A percentile compares a stretch with the other conserved stretches of the same genome.
Conservation (phyloP, 2,797 vertebrate genomes). For the Paramormyrops hopkinsi region DNA sequence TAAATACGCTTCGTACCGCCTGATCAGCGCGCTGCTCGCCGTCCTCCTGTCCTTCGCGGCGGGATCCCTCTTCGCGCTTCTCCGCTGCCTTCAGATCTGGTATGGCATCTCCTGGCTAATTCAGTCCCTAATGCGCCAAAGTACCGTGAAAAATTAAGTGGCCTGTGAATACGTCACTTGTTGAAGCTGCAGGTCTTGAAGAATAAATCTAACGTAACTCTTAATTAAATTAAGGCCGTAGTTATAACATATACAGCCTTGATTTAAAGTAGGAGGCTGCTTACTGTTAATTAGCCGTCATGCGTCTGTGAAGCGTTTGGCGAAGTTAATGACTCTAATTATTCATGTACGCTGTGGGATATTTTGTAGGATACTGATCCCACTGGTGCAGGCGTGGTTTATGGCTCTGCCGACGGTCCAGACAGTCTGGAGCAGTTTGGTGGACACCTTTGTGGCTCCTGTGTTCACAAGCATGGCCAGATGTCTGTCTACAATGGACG, state of each 20-base stretch:
- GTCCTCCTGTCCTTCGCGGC: conserved; percentile 77
- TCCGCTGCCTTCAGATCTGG: conserved; percentile 93
- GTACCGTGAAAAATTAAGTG: not conserved
- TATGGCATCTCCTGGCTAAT: conserved; percentile 47
- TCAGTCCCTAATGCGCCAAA: not conserved
- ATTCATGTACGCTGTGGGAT: conserved; percentile 11
- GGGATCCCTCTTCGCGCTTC: conserved; percentile 73
- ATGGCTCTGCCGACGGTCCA: conserved; percentile 74
- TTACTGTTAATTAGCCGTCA: not conserved
- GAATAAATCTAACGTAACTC: not conserved
- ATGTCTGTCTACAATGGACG: conserved; percentile 64
- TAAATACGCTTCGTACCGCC: conserved; percentile 77
- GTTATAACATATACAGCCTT: not conserved
- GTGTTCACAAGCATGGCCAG: conserved; percentile 70
- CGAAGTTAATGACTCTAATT: not conserved
- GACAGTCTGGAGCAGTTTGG: conserved; percentile 76
- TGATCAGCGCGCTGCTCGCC: conserved; percentile 79
- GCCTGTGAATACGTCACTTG: conserved; percentile 12
- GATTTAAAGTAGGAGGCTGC: not conserved
- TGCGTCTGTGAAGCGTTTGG: not conserved
- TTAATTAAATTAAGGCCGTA: not conserved
- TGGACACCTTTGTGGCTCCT: conserved; percentile 65
- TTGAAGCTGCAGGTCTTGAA: not conserved
- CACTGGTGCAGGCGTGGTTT: conserved; percentile 72
- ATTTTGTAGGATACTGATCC: conserved; percentile 76